Evolutionary conservation across 2,113 vertebrate genomes (phyloP), one percentile per base, ranked within the genome.

Genomic region (Globicephala melas): DNA sequence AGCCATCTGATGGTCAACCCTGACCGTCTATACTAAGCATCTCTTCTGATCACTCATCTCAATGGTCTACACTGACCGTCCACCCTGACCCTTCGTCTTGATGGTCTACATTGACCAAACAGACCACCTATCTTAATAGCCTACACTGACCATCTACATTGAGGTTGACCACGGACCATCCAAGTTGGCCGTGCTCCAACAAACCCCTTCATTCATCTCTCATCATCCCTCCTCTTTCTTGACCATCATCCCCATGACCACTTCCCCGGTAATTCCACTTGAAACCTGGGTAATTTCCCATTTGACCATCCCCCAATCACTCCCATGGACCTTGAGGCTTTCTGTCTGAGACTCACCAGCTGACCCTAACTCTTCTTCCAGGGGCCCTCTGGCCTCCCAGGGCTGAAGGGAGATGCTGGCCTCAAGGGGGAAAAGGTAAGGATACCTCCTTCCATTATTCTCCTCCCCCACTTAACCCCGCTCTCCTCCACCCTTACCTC

Each of bases 371-470:
- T 74, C n/a, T 82, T 23, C 26, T 94, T 93, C 68, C 93, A 99
- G 99, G 99, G 99, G 2, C 99, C 99, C 8, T 55, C 99, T 14
- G 99, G 99, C 91, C 98, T 99, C 70, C 99, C 98, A 5, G 99
- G 99, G 70, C 98, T 99, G 94, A 99, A 99, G 97, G 99, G 99
- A 97, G 99, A 99, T 87, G 97, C 99, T 8, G 99, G 99, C 74
- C 91, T 53, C 50, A 99, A 99, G 81, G 99, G 99, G 86, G 99
- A 99, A 12, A 99, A 99, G 99, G 99, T 99, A 73, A 98, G 98
- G 87, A 0, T 0, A 0, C 13, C 41, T 55, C 38, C 5, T 23
- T 3, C 13, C 21, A 3, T 1, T 53, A 2, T 28, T 28, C 20
- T 31, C 23, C 41, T 9, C 31, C 31, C n/a, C 12, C 17, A 1